Evolutionary conservation across 1,140 invertebrate species (phyloP).

Genomic region (Manduca sexta): DNA sequence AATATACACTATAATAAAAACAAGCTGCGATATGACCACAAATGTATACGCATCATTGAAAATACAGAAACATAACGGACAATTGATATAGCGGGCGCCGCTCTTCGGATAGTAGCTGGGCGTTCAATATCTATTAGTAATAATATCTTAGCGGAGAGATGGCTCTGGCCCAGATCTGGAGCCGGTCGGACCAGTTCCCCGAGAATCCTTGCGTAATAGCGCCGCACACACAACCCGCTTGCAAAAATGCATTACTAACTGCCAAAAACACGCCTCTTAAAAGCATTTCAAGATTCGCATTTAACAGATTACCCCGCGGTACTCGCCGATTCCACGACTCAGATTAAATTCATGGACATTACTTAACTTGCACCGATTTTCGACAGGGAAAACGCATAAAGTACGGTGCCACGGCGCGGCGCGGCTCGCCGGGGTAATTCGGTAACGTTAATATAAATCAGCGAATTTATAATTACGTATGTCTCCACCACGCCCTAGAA

Average conservation of each 20-base stretch:
- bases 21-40: too few relatives aligned
- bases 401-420: constrained; percentile 10
- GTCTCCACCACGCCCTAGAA: constrained; percentile 50
- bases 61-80: too few relatives aligned
- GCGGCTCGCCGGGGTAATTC: constrained; percentile 21
- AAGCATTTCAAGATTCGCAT: constrained; percentile 51
- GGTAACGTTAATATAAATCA: constrained; percentile 50
- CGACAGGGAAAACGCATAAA: constrained; percentile 48
- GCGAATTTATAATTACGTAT: constrained; percentile 52
- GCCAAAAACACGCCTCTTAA: constrained; percentile 53
- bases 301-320: constrained; percentile 38
- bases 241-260: constrained; percentile 65
- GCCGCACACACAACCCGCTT: constrained; percentile 34
- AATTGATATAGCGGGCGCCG: constrained; percentile 1
- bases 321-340: constrained; percentile 31
- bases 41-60: too few relatives aligned
- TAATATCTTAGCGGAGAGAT: constrained; percentile 65
- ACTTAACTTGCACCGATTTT: constrained; percentile 56
- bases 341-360: constrained; percentile 38
- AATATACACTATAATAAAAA: too few relatives aligned
- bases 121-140: constrained; percentile 66
- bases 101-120: constrained; percentile 38
- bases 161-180: constrained; percentile 64
- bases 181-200: constrained; percentile 64
- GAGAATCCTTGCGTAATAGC: constrained; percentile 63